These are phyloP conservation scores for Macroramphosus scolopax DNA, from an alignment of 2,797 vertebrate species.

Conservation along the genomic window DNA sequence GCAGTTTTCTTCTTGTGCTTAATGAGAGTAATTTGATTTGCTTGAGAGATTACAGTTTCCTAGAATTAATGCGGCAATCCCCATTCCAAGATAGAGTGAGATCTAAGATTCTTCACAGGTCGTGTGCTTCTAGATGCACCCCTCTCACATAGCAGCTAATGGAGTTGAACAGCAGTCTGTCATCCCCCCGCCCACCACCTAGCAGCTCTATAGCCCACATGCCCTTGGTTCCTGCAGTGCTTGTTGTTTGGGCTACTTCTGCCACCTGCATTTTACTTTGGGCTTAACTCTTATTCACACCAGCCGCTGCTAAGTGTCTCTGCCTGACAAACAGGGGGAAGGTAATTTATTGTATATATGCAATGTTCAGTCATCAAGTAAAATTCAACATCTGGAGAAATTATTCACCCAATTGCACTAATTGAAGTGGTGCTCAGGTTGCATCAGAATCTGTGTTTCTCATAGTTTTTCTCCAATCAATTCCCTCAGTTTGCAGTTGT, in stretches of 20 bases:
- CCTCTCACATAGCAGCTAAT: conserved; percentile 99
- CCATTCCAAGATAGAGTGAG: conserved; percentile 97
- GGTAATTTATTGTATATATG: conserved; percentile 43
- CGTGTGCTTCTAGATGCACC: conserved; percentile 93
- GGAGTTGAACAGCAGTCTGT: conserved; percentile 99
- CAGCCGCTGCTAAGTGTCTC: conserved; percentile 25
- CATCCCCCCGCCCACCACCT: conserved; percentile 74
- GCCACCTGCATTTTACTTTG: conserved; percentile 75
- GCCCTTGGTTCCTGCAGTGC: conserved; percentile 95
- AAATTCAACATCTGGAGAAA: conserved; percentile 56
- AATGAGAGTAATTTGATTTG: conserved; percentile 99
- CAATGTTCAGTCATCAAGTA: conserved; percentile 47
- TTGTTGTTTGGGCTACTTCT: conserved; percentile 87
- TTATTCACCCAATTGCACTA: conserved; percentile 44
- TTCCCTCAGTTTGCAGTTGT: conserved; percentile 19
- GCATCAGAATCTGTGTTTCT: conserved; percentile 8
- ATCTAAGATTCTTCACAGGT: conserved; percentile 99
- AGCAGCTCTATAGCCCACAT: conserved; percentile 86
- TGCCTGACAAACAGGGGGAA: conserved; percentile 11
- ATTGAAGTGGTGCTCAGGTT: conserved; percentile 43
- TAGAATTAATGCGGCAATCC: conserved; percentile 99
- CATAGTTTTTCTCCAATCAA: conserved; percentile 1
- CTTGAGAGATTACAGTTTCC: conserved; percentile 99
- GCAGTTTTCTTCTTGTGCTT: conserved; percentile 95
- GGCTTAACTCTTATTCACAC: conserved; percentile 40